Evolutionary conservation across 30 jellyfish, hydroid and myxozoan species (phyloP).

Genomic region (Aurelia sp.): DNA sequence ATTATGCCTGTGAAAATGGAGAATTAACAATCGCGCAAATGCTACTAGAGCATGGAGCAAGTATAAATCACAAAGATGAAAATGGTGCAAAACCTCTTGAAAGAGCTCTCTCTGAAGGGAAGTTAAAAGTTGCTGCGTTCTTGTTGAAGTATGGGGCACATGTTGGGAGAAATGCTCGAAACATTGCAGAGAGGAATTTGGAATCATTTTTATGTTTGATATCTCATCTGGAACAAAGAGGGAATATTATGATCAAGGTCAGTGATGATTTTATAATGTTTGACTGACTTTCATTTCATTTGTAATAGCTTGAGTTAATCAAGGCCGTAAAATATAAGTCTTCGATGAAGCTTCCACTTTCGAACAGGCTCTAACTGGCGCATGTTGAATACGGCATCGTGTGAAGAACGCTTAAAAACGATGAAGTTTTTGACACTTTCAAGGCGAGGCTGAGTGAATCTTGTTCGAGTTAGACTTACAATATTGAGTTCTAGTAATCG

Average conservation of each 20-base stretch:
- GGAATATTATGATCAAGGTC: conserved; percentile 63
- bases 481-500: too few relatives aligned
- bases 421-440: too few relatives aligned
- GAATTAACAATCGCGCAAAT: conserved; percentile 20
- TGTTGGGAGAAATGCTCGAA: conserved; percentile 41
- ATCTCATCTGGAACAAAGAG: conserved; percentile 50
- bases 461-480: too few relatives aligned
- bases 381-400: too few relatives aligned
- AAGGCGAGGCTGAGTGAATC: too few relatives aligned
- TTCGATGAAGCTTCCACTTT: neutral
- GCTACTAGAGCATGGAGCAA: conserved; percentile 48
- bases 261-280: neutral
- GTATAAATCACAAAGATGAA: conserved; percentile 28
- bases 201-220: conserved; percentile 45
- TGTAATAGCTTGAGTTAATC: neutral
- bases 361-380: too few relatives aligned
- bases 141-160: conserved; percentile 55
- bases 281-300: neutral
- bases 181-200: conserved; percentile 27
- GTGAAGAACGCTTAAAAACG: too few relatives aligned
- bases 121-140: conserved; percentile 24
- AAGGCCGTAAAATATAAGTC: neutral
- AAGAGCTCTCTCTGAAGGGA: conserved; percentile 32
- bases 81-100: conserved; percentile 48
- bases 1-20: conserved; percentile 56